These are phyloP conservation scores for Schizaphis graminum DNA, from an alignment of 2,888 invertebrate genomes.

Conservation along the genomic window DNA sequence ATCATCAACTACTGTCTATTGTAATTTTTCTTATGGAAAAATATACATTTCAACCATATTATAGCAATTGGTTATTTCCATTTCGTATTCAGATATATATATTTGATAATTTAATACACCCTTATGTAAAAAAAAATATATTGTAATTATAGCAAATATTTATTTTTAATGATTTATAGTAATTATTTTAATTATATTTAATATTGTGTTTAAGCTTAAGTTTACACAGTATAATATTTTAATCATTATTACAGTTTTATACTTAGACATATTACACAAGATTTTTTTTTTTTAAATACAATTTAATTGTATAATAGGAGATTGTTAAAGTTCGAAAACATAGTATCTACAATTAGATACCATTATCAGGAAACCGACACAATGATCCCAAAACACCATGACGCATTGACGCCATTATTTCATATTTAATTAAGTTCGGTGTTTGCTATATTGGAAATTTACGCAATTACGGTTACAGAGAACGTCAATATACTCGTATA, in stretches of 20 bases:
- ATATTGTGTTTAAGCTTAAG: not conserved
- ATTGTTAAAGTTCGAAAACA: not conserved
- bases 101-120: not conserved
- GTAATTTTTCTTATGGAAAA: not conserved
- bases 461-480: not conserved
- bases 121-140: not conserved
- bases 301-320: not conserved
- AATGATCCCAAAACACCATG: not conserved
- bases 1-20: not conserved
- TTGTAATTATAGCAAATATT: not conserved
- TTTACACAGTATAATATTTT: not conserved
- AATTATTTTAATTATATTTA: no score
- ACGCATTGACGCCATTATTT: not conserved
- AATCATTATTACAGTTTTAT: not conserved
- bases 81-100: not conserved
- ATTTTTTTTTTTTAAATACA: not conserved
- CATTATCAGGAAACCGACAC: not conserved
- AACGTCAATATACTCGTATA: not conserved
- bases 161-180: not conserved
- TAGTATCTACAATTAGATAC: not conserved
- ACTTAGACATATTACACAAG: no score
- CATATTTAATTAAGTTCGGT: slow-evolving; percentile 16
- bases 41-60: not conserved
- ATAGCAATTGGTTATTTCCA: not conserved
- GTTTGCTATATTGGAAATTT: not conserved